These are phyloP conservation scores for Sinocyclocheilus rhinocerous DNA, from an alignment of 2,113 vertebrate species.

Conservation along the genomic window DNA sequence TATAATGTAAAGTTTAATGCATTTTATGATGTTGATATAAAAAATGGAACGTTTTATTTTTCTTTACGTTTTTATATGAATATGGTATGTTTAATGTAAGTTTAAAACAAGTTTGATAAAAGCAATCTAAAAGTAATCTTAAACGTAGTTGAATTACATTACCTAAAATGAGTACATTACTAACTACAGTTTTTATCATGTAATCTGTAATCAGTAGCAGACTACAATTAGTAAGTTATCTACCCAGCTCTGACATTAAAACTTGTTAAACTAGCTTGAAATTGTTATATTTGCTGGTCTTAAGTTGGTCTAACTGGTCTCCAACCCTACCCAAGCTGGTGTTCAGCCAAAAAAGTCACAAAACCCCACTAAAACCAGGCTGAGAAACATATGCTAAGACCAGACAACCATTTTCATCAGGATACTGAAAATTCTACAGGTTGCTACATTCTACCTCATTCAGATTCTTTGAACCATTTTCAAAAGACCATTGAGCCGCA, in stretches of 20 bases:
- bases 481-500: neutral
- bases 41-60: neutral
- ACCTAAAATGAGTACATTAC: neutral
- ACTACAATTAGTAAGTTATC: too few relatives aligned
- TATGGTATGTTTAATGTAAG: neutral
- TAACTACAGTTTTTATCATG: neutral
- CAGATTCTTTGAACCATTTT: conserved; percentile 22
- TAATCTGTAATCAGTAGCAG: neutral
- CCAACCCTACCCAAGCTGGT: neutral
- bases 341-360: neutral
- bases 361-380: neutral
- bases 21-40: neutral
- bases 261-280: neutral
- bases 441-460: neutral
- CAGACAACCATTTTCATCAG: neutral
- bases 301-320: neutral
- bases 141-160: too few relatives aligned
- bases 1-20: neutral
- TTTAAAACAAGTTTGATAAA: too few relatives aligned
- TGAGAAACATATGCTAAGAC: neutral
- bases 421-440: neutral
- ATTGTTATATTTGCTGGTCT: neutral
- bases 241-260: too few relatives aligned
- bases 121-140: too few relatives aligned
- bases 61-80: neutral